A percentile compares a stretch with the other conserved stretches of the same genome.
phyloP scores from a whole-genome alignment of 2,113 vertebrate species.

The Perca schrenkii region DNA sequence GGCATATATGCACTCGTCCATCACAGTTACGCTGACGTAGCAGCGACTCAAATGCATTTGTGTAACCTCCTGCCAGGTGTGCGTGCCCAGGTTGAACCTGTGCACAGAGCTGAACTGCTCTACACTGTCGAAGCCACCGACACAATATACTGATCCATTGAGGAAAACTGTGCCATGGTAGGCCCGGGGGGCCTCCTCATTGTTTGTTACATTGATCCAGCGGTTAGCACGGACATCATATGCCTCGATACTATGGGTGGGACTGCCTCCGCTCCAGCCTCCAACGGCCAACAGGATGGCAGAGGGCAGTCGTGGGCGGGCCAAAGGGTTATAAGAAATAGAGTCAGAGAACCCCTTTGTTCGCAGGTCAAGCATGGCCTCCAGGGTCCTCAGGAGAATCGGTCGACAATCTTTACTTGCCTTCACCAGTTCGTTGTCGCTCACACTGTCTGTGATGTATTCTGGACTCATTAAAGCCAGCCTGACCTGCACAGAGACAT shows the following conservation, averaged over 20 bases:
- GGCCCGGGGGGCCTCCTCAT: background rate
- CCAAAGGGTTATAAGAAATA: background rate
- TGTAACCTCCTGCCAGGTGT: slow-evolving; percentile 48
- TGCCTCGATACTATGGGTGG: slow-evolving; percentile 18
- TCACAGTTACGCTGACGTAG: slow-evolving; percentile 40
- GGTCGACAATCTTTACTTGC: background rate
- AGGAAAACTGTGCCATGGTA: slow-evolving; percentile 44
- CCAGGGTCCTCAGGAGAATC: background rate
- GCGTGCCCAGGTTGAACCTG: slow-evolving; percentile 35
- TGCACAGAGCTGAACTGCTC: slow-evolving; percentile 25
- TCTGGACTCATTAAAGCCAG: slow-evolving; percentile 38
- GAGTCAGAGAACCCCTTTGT: background rate
- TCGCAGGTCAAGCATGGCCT: background rate
- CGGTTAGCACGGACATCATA: slow-evolving; percentile 19
- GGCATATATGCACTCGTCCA: slow-evolving; percentile 55
- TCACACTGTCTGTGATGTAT: background rate
- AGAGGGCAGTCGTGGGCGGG: slow-evolving; percentile 37
- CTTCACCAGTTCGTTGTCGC: background rate
- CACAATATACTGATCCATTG: slow-evolving; percentile 42
- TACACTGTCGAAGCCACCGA: slow-evolving; percentile 35
- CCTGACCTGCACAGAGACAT: slow-evolving; percentile 38
- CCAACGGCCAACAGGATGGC: slow-evolving; percentile 45
- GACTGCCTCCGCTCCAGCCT: slow-evolving; percentile 9
- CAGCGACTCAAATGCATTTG: slow-evolving; percentile 45
- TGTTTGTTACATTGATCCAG: slow-evolving; percentile 26